Evolutionary conservation across 2,797 vertebrate genomes (phyloP).

Genomic region (Chaetophractus vellerosus): DNA sequence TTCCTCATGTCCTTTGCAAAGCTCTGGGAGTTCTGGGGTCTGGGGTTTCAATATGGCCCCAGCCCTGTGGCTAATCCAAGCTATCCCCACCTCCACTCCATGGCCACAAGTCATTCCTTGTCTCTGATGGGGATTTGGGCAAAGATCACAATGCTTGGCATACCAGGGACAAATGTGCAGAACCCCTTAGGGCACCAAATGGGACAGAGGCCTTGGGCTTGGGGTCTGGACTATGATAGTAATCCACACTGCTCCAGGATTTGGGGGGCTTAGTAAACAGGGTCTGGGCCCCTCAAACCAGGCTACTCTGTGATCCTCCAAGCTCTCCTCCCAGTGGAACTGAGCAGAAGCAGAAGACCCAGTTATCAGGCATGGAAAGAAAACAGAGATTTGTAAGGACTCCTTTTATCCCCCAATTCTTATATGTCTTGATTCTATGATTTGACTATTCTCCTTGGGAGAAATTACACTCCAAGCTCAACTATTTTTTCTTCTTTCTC

Average conservation of each 20-base stretch:
- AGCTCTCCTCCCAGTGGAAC: background rate
- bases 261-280: background rate
- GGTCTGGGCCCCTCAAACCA: background rate
- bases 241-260: background rate
- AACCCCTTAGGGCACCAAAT: background rate
- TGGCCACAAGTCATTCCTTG: background rate
- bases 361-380: background rate
- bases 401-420: background rate
- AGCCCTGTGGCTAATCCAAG: background rate
- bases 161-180: background rate
- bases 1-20: background rate
- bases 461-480: conserved; percentile 19
- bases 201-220: background rate
- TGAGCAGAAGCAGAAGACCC: background rate
- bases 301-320: background rate
- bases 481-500: background rate
- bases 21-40: background rate
- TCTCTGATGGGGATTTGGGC: background rate
- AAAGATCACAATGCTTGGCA: background rate
- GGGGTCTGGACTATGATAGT: background rate
- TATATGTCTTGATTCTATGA: background rate
- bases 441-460: background rate
- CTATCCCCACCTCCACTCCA: background rate
- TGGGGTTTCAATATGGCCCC: background rate
- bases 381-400: background rate